Evolutionary conservation across 2,113 vertebrate species (phyloP).

Genomic region (Rhadina sibilatrix): DNA sequence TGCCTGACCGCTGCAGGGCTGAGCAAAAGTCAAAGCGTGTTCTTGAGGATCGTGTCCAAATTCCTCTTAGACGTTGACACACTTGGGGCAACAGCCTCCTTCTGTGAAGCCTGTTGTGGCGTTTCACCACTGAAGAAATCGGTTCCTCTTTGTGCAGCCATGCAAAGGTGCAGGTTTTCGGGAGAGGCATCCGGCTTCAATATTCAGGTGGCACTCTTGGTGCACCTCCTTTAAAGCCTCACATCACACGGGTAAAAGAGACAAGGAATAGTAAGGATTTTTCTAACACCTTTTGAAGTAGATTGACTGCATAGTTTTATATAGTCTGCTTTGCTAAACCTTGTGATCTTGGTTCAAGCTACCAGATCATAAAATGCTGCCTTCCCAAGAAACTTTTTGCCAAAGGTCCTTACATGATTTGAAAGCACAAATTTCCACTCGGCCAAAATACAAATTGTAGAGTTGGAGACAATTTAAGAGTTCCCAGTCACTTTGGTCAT

Average conservation of each 20-base stretch:
- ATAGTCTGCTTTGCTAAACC: neutral
- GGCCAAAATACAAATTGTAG: neutral
- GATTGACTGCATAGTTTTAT: neutral
- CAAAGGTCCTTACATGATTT: neutral
- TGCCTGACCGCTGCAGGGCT: neutral
- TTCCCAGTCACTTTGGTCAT: neutral
- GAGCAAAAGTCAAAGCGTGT: rapidly evolving
- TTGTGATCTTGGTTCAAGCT: neutral
- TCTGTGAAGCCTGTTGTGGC: neutral
- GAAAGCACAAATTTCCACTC: neutral
- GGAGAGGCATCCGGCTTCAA: neutral
- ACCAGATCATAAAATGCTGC: neutral
- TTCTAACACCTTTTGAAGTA: neutral
- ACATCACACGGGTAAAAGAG: neutral
- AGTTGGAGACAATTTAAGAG: neutral
- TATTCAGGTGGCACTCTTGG: neutral
- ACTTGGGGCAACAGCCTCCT: neutral
- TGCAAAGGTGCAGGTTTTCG: neutral
- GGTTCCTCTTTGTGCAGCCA: neutral
- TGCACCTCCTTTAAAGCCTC: neutral
- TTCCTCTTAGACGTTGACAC: neutral
- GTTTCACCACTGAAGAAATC: neutral
- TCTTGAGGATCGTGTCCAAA: neutral
- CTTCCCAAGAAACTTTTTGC: neutral
- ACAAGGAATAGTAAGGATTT: neutral